These are phyloP conservation scores for Porites australiensis DNA, from an alignment of 64 coral and sea anemone species.

Conservation along the genomic window DNA sequence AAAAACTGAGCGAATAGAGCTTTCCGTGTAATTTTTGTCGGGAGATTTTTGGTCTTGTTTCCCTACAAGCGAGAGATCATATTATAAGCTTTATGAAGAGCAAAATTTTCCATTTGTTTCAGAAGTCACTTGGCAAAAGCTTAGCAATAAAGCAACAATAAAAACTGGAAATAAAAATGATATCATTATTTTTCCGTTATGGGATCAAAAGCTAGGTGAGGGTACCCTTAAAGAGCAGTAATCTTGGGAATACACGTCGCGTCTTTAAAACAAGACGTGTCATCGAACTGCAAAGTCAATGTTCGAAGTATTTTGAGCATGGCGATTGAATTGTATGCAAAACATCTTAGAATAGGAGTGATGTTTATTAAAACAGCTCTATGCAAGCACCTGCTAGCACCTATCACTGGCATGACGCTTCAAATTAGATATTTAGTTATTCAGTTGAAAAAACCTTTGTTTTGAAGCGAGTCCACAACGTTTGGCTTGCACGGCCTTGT, in stretches of 20 bases:
- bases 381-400: slow-evolving; percentile 4
- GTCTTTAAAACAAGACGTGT: not conserved
- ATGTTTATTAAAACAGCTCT: slow-evolving; percentile 38
- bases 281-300: not conserved
- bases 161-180: not conserved
- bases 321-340: slow-evolving; percentile 44
- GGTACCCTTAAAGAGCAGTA: not conserved
- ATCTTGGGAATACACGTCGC: not conserved
- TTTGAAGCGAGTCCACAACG: not conserved
- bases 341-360: slow-evolving; percentile 40
- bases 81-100: not conserved
- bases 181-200: not conserved
- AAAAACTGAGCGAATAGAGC: not conserved
- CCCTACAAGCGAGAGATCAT: not conserved
- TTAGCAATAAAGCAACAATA: not conserved
- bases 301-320: not conserved
- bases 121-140: not conserved
- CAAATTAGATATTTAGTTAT: not conserved
- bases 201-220: not conserved
- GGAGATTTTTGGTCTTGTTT: no score
- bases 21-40: not conserved
- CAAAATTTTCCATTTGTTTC: not conserved
- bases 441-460: not conserved
- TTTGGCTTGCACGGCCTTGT: no score
- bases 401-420: not conserved